phyloP scores from a whole-genome alignment of 2,113 vertebrate species.

The Laticauda colubrina region DNA sequence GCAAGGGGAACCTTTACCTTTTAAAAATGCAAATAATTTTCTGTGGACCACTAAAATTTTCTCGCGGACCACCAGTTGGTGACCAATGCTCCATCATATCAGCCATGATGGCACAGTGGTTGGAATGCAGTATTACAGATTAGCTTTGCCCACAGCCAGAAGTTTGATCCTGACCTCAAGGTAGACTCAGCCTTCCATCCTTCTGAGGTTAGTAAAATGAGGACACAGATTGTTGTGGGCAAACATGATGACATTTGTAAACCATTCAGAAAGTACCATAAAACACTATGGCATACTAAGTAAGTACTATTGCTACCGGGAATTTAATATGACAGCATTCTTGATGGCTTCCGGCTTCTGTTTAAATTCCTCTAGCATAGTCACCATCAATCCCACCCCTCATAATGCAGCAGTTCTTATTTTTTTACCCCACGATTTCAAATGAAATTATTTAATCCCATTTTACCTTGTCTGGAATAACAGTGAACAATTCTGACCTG shows the following conservation, averaged over 20 bases:
- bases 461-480: neutral
- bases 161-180: neutral
- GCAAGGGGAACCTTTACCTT: no score
- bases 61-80: no score
- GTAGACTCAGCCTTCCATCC: neutral
- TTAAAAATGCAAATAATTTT: no score
- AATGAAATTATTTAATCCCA: neutral
- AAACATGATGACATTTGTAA: neutral
- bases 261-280: neutral
- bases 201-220: neutral
- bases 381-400: no score
- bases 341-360: neutral
- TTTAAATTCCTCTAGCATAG: neutral
- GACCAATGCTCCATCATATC: neutral
- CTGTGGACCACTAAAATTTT: no score
- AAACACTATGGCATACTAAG: neutral
- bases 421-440: neutral
- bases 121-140: neutral
- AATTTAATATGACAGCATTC: neutral
- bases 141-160: neutral
- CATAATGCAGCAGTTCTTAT: neutral
- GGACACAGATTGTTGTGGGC: neutral
- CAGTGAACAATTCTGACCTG: neutral
- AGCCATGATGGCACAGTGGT: neutral
- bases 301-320: neutral